Evolutionary conservation across 1,140 invertebrate species (phyloP), one percentile per base, ranked within the genome.

Genomic region (Drosophila pandora): DNA sequence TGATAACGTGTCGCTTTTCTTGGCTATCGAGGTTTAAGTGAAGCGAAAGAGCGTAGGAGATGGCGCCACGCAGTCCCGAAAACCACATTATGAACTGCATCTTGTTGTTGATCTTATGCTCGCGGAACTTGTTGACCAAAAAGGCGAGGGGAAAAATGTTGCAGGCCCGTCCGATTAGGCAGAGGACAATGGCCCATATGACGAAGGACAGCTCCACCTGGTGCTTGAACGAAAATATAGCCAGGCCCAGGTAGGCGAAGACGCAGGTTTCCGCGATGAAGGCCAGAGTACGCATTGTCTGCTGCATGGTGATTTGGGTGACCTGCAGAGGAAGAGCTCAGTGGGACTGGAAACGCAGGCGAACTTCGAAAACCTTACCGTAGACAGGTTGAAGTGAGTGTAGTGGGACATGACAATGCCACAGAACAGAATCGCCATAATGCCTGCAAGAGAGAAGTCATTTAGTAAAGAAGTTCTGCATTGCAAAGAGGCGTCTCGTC

Each of bases 61-160:
- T 99, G 12, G 98, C 99, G 34, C 99, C 99, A 45, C 98, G 94
- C 64, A 99, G 93, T 48, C 97, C 97, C 92, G 97, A 99, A 90
- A 99, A 99, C 98, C 98, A 99, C 98, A 99, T 99, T 48, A 99
- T 99, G 87, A 99, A 99, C 95, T 99, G 98, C 97, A 99, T 99
- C 92, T 98, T 98, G 85, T 96, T 96, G 0, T 98, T 99, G 49
- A 99, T 99, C 92, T 98, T 98, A 93, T 99, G 98, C 90, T 99
- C 97, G 28, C 98, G 94, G 92, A 99, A 99, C 91, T 96, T 96
- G 92, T 99, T 99, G 6, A 98, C 96, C 7, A 99, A 92, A 78
- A 97, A 94, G 2, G 97, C 97, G 10, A 99, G 92, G 13, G 99
- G 99, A 91, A 99, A 99, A 63, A 99, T 99, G 90, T 99, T 99